phyloP scores from a whole-genome alignment of 2,888 invertebrate species.

The Omphaloscelis lunosa region DNA sequence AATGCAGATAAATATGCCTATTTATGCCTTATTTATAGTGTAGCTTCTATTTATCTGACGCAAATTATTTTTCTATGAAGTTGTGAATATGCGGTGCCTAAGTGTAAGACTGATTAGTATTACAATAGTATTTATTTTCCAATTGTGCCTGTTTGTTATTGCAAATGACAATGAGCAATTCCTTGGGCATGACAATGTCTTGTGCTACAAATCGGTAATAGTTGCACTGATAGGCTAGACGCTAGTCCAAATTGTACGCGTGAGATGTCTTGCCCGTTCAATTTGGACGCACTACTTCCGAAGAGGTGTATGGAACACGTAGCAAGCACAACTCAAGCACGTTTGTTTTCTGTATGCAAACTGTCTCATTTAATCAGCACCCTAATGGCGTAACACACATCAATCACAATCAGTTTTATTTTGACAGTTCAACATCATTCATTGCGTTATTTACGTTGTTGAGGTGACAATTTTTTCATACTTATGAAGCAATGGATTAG shows the following conservation, averaged over 20 bases:
- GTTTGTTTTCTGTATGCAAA: neutral
- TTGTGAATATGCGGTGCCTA: slow-evolving; percentile 80
- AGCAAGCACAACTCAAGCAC: neutral
- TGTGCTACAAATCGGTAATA: neutral
- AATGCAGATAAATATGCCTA: neutral
- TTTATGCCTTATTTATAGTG: slow-evolving; percentile 5
- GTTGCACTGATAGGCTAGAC: neutral
- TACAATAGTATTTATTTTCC: slow-evolving; percentile 68
- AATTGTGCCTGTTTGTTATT: slow-evolving; percentile 60
- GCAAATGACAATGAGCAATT: slow-evolving; percentile 21
- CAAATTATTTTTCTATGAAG: slow-evolving; percentile 51
- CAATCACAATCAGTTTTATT: too few species aligned
- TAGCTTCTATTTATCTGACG: slow-evolving; percentile 19
- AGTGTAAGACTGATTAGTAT: slow-evolving; percentile 83
- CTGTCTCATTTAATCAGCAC: neutral
- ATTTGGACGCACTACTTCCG: neutral
- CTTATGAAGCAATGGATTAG: too few species aligned
- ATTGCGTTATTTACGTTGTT: too few species aligned
- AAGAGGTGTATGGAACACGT: neutral
- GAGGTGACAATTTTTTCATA: too few species aligned
- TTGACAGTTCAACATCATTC: too few species aligned
- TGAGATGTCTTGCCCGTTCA: neutral
- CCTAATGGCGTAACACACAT: too few species aligned
- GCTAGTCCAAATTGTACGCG: neutral
- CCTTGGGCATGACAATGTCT: slow-evolving; percentile 7